These are phyloP conservation scores for Noctua fimbriata DNA, from an alignment of 2,888 invertebrate species.

Conservation along the genomic window DNA sequence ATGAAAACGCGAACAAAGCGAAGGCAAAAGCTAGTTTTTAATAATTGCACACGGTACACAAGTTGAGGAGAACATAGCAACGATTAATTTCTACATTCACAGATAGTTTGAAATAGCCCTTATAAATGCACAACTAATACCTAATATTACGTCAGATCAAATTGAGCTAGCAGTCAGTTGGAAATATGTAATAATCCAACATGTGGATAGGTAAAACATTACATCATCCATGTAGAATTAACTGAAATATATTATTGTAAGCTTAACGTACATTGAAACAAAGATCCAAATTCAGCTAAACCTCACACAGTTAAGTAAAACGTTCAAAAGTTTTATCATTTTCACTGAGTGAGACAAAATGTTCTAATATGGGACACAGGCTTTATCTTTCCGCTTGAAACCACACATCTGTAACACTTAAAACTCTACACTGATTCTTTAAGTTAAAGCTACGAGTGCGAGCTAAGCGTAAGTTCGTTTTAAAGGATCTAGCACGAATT, in stretches of 20 bases:
- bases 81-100: not conserved
- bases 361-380: slow-evolving; percentile 47
- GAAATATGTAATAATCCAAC: not conserved
- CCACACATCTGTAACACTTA: slow-evolving; percentile 55
- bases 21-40: too few species aligned
- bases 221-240: slow-evolving; percentile 23
- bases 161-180: not conserved
- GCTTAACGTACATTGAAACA: slow-evolving; percentile 28
- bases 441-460: slow-evolving; percentile 29
- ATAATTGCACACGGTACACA: not conserved
- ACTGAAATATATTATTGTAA: slow-evolving; percentile 37
- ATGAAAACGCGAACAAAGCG: too few species aligned
- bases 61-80: not conserved
- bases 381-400: slow-evolving; percentile 43
- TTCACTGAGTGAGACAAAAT: slow-evolving; percentile 45
- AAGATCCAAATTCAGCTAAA: slow-evolving; percentile 24
- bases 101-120: not conserved
- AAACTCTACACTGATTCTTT: slow-evolving; percentile 49
- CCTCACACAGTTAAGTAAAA: slow-evolving; percentile 32
- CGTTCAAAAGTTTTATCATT: slow-evolving; percentile 47
- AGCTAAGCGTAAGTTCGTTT: slow-evolving; percentile 16
- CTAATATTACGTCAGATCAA: not conserved
- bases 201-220: not conserved
- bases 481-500: slow-evolving; percentile 9
- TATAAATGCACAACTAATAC: not conserved